phyloP scores from a whole-genome alignment of 37 sponge, comb jelly and placozoan genomes.

The Spongilla lacustris region DNA sequence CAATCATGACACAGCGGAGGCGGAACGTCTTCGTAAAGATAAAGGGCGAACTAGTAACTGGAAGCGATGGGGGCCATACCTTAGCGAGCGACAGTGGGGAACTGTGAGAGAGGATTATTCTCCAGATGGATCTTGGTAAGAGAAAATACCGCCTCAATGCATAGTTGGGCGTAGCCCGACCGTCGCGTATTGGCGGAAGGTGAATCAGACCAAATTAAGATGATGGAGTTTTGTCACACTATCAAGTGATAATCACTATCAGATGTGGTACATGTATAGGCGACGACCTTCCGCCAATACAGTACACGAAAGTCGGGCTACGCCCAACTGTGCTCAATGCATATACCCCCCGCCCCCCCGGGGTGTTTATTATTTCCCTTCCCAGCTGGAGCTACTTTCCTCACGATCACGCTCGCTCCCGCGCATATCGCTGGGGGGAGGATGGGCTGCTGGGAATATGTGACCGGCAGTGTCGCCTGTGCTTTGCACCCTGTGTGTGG shows the following conservation, averaged over 20 bases:
- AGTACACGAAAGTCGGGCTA: too few species aligned
- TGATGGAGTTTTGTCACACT: too few species aligned
- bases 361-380: neutral
- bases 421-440: constrained; percentile 97
- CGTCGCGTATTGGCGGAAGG: too few species aligned
- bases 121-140: constrained; percentile 84
- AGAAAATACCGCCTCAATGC: neutral
- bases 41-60: constrained; percentile 74
- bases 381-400: constrained; percentile 95
- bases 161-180: too few species aligned
- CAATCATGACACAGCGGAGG: constrained; percentile 50
- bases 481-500: constrained; percentile 89
- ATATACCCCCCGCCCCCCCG: too few species aligned
- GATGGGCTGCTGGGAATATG: constrained; percentile 93
- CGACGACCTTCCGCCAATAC: too few species aligned
- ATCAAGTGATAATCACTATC: too few species aligned
- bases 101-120: constrained; percentile 98
- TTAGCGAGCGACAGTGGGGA: constrained; percentile 96
- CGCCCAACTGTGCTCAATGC: too few species aligned
- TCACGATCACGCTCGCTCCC: constrained; percentile 92
- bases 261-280: too few species aligned
- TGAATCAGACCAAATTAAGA: too few species aligned
- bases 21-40: constrained; percentile 79
- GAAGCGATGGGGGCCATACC: constrained; percentile 97
- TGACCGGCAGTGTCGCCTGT: constrained; percentile 93